A percentile compares a stretch with the other conserved stretches of the same genome.
Evolutionary conservation across 1,140 invertebrate species (phyloP).

Genomic region (Dermatophagoides farinae): DNA sequence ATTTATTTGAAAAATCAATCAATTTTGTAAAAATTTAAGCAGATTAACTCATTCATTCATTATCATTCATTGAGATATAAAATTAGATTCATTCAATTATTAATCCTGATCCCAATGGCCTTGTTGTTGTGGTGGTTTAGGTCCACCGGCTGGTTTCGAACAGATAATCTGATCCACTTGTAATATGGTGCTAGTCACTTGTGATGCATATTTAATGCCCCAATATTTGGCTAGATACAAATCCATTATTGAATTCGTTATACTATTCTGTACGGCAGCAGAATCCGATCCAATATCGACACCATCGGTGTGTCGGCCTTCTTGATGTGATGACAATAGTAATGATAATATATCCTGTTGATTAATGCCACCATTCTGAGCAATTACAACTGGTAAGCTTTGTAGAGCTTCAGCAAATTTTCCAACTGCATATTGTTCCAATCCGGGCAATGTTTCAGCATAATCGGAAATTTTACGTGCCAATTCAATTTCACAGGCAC

Average conservation of each 20-base stretch:
- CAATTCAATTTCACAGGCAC: slow-evolving; percentile 82
- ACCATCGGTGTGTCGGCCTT: slow-evolving; percentile 59
- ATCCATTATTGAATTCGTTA: slow-evolving; percentile 55
- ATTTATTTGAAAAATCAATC: too few species aligned
- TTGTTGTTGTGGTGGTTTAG: slow-evolving; percentile 43
- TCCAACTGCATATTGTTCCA: slow-evolving; percentile 90
- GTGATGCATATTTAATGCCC: slow-evolving; percentile 83
- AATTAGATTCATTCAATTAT: too few species aligned
- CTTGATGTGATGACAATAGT: slow-evolving; percentile 72
- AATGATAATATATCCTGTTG: slow-evolving; percentile 71
- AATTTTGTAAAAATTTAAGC: too few species aligned
- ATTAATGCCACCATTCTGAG: slow-evolving; percentile 80
- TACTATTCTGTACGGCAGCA: slow-evolving; percentile 45
- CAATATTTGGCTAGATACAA: slow-evolving; percentile 70
- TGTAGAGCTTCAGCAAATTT: slow-evolving; percentile 84
- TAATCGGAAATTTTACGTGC: slow-evolving; percentile 60
- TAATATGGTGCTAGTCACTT: slow-evolving; percentile 75
- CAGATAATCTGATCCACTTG: slow-evolving; percentile 95
- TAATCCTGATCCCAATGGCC: slow-evolving; percentile 42
- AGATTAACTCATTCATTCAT: too few species aligned
- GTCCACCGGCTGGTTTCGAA: slow-evolving; percentile 88
- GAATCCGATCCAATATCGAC: slow-evolving; percentile 57
- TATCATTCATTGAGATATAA: too few species aligned
- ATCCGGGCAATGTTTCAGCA: slow-evolving; percentile 71
- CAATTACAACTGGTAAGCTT: slow-evolving; percentile 68